phyloP scores from a whole-genome alignment of 2,797 vertebrate species.

The Cyclura pinguis region DNA sequence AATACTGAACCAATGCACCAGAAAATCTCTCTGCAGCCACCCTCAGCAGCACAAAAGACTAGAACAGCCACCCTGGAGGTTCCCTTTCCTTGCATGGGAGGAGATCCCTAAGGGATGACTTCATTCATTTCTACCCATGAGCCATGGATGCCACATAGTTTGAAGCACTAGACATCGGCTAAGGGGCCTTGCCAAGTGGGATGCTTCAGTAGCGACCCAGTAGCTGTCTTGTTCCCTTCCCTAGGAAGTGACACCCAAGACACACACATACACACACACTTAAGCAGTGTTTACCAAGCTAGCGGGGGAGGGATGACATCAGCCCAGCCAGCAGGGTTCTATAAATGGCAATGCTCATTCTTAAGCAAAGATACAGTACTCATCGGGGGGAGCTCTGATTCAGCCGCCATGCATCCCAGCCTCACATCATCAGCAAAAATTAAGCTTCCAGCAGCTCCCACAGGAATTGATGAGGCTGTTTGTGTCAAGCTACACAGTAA shows the following conservation, averaged over 20 bases:
- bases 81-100: not conserved
- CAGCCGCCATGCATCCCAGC: constrained; percentile 10
- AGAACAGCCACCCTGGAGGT: not conserved
- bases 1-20: not conserved
- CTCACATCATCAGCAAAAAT: constrained; percentile 45
- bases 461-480: constrained; percentile 47
- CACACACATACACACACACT: not conserved
- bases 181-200: constrained; percentile 7
- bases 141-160: not conserved
- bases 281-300: constrained; percentile 42
- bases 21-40: not conserved
- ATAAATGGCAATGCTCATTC: constrained; percentile 74
- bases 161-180: not conserved
- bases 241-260: not conserved
- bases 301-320: constrained; percentile 53
- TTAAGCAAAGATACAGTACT: not conserved
- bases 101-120: not conserved
- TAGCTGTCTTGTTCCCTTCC: not conserved
- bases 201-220: constrained; percentile 6
- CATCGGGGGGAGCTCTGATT: not conserved
- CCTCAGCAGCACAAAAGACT: not conserved
- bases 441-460: constrained; percentile 6
- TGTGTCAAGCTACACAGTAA: not conserved
- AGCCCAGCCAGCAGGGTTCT: constrained; percentile 58
- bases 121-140: not conserved